phyloP scores from a whole-genome alignment of 2,113 vertebrate genomes.

The Sphaerodactylus townsendi region DNA sequence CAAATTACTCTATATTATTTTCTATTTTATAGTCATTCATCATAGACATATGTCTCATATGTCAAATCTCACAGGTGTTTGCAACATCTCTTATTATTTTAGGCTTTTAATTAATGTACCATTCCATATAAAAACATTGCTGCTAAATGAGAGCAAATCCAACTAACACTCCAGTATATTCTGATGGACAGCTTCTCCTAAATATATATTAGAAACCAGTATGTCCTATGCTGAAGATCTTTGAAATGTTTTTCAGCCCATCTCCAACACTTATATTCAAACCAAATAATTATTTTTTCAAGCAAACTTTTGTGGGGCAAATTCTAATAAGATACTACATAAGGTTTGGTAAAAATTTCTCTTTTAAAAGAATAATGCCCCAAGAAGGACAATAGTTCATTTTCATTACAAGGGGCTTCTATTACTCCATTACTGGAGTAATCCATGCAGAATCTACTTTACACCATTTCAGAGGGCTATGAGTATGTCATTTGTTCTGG shows the following conservation, averaged over 20 bases:
- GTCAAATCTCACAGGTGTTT: constrained; percentile 23
- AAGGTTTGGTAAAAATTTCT: neutral
- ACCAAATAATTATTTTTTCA: neutral
- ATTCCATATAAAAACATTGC: constrained; percentile 22
- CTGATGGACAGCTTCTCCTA: neutral
- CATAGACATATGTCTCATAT: neutral
- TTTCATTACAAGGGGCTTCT: neutral
- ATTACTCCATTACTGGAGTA: neutral
- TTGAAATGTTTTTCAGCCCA: constrained; percentile 10
- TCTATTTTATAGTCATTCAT: constrained; percentile 21
- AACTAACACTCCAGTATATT: neutral
- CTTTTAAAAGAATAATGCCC: constrained; percentile 15
- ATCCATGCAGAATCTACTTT: accelerated
- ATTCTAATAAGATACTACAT: neutral
- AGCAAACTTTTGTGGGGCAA: neutral
- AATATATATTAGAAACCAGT: neutral
- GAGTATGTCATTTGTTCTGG: no score
- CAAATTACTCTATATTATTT: neutral
- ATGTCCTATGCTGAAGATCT: constrained; percentile 2
- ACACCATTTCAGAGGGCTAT: neutral
- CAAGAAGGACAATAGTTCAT: neutral
- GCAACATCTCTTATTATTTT: constrained; percentile 8
- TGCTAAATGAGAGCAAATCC: constrained; percentile 24
- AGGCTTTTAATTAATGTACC: constrained; percentile 27
- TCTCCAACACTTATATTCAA: neutral